These are phyloP conservation scores for Epirrita christyi DNA, from an alignment of 2,888 invertebrate genomes.

Conservation along the genomic window DNA sequence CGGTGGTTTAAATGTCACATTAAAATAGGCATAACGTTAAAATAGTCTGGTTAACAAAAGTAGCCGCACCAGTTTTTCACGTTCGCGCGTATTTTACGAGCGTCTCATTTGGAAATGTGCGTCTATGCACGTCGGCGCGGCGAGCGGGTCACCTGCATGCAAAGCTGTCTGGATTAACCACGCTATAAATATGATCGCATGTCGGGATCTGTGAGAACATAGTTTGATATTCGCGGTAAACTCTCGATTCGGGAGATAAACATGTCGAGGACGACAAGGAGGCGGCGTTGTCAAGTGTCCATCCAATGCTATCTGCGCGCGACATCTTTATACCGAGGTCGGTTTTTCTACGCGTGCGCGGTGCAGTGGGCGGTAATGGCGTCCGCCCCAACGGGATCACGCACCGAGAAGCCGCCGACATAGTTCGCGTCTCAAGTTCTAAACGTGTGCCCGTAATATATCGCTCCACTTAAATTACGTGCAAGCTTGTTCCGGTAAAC, in stretches of 20 bases:
- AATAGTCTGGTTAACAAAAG: slow-evolving; percentile 59
- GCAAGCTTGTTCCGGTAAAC: slow-evolving; percentile 78
- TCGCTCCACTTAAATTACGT: slow-evolving; percentile 80
- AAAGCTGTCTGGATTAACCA: slow-evolving; percentile 54
- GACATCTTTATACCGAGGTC: slow-evolving; percentile 76
- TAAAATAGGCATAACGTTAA: slow-evolving; percentile 66
- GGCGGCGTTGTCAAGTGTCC: slow-evolving; percentile 71
- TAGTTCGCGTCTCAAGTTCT: slow-evolving; percentile 78
- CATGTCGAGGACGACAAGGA: slow-evolving; percentile 56
- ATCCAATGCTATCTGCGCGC: slow-evolving; percentile 71
- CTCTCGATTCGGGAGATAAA: slow-evolving; percentile 63
- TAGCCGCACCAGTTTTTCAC: slow-evolving; percentile 52
- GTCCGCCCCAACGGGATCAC: slow-evolving; percentile 81
- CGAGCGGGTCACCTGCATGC: slow-evolving; percentile 57
- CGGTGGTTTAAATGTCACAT: slow-evolving; percentile 63
- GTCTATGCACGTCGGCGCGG: slow-evolving; percentile 37
- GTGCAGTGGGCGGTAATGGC: slow-evolving; percentile 80
- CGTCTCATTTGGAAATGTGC: slow-evolving; percentile 55
- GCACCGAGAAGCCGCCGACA: slow-evolving; percentile 74
- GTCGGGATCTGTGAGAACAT: slow-evolving; percentile 64
- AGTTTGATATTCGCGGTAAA: slow-evolving; percentile 72
- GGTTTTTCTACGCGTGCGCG: slow-evolving; percentile 77
- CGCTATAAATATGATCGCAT: slow-evolving; percentile 58
- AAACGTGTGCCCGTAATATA: slow-evolving; percentile 76
- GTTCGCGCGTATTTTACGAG: slow-evolving; percentile 61